Conservation (phyloP, 37 sponge, comb jelly and placozoan genomes). For the Diacarnus erythraeanus region DNA sequence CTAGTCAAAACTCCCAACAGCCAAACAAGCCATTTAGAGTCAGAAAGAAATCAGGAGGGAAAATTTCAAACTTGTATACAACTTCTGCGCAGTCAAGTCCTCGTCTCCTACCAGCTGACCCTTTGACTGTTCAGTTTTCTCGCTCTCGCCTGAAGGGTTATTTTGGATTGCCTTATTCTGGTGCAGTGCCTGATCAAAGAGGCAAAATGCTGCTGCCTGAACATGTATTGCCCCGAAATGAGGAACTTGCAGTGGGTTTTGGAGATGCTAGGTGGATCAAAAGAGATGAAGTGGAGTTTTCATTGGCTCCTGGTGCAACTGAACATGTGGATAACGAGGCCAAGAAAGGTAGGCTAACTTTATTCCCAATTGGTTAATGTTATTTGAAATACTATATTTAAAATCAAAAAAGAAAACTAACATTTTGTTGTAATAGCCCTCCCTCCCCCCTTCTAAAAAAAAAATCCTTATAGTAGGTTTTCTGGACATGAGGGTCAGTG, state of each 20-base stretch:
- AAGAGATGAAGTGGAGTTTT: background rate
- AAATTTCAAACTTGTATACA: too few species aligned
- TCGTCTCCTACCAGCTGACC: too few species aligned
- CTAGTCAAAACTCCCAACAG: background rate
- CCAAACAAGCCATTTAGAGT: background rate
- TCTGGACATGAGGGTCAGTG: too few species aligned
- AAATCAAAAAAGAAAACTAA: too few species aligned
- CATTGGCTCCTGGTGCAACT: background rate
- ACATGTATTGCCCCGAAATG: background rate
- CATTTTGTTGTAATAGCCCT: too few species aligned
- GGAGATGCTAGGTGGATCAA: background rate
- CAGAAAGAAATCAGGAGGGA: too few species aligned
- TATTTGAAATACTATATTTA: background rate
- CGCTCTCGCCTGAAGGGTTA: background rate
- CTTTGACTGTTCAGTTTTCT: background rate
- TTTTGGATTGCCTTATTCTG: background rate
- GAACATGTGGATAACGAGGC: background rate
- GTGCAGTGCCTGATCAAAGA: background rate
- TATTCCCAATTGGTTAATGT: too few species aligned
- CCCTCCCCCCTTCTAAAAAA: too few species aligned
- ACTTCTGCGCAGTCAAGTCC: too few species aligned
- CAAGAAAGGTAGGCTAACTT: background rate
- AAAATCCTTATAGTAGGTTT: too few species aligned
- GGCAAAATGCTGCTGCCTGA: background rate
- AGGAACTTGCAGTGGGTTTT: background rate